Conservation (phyloP, 2,888 invertebrate species). For the Blomia tropicalis region DNA sequence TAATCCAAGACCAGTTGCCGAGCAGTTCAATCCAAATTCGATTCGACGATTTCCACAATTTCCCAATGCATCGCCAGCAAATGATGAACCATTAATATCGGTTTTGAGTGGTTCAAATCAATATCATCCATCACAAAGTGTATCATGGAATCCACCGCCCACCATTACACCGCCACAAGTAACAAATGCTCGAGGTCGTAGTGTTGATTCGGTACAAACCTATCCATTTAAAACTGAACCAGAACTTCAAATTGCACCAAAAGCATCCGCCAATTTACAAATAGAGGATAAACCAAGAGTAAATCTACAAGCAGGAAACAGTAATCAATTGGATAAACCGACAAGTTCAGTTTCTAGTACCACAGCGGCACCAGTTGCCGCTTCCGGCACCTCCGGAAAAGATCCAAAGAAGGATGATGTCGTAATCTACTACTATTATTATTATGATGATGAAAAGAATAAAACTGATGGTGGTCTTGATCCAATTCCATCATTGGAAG, state of each 20-base stretch:
- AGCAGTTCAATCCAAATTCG: slow-evolving; percentile 3
- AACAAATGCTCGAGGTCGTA: background rate
- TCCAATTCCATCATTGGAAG: slow-evolving; percentile 24
- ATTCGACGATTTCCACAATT: slow-evolving; percentile 25
- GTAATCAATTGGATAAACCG: background rate
- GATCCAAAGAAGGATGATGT: slow-evolving; percentile 25
- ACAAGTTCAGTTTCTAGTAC: background rate
- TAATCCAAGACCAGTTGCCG: background rate
- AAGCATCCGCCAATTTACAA: background rate
- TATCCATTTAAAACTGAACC: background rate
- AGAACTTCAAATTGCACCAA: background rate
- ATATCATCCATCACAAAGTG: slow-evolving; percentile 21
- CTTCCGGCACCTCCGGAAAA: background rate
- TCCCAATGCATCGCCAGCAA: slow-evolving; percentile 13
- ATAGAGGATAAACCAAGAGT: background rate
- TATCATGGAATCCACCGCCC: slow-evolving; percentile 26
- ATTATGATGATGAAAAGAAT: slow-evolving; percentile 27
- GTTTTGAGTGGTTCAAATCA: slow-evolving; percentile 18
- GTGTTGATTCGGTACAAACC: background rate
- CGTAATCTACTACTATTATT: slow-evolving; percentile 27
- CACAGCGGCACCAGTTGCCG: background rate
- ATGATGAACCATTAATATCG: slow-evolving; percentile 22
- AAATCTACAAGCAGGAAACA: background rate
- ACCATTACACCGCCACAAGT: slow-evolving; percentile 21
- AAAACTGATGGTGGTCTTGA: slow-evolving; percentile 16